Evolutionary conservation across 2,113 vertebrate species (phyloP), one percentile per base, ranked within the genome.

Genomic region (Xiphias gladius): DNA sequence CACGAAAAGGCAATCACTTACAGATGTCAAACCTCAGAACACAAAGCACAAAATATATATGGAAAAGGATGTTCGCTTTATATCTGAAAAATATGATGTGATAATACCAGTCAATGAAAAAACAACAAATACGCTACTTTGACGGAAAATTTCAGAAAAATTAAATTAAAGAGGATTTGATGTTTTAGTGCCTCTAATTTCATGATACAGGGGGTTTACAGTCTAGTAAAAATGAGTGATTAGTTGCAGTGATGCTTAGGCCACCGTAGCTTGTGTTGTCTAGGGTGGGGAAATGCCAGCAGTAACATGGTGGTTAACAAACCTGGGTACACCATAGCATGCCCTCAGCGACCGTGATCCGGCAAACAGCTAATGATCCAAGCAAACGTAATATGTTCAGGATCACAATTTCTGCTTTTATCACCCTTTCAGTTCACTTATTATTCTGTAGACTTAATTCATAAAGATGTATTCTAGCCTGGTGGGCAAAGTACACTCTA

Each of bases 391-490:
- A 43, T 13, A 43, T 43, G 11, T 14, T 43, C 12, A 43, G 12
- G 13, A 43, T 43, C 41, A 43, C 41, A 43, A 14, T 43, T 43
- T 43, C 11, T 43, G 41, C 41, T 43, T 39, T 13, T 13, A 43
- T 43, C 41, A 43, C 41, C 13, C 11, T 13, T 11, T 14, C 13
- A 14, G 13, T 43, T 43, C 12, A 26, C 37, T 39, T 30, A 52
- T 66, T 76, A 46, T 63, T 63, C 28, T 19, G 28, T 30, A 28
- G 14, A 24, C 30, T 43, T 52, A 3, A 39, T 73, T 76, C 19
- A 54, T 26, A 12, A 28, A 50, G 2, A 50, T 78, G 24, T 58
- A 73, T 80, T 63, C 62, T 17, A 66, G 43, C 19, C 65, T 54
- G 48, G 4, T 65, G 58, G 30, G 58, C 52, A 19, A 73, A 46